These are phyloP conservation scores for Gambusia holbrooki DNA, from an alignment of 2,113 vertebrate species.

Conservation along the genomic window DNA sequence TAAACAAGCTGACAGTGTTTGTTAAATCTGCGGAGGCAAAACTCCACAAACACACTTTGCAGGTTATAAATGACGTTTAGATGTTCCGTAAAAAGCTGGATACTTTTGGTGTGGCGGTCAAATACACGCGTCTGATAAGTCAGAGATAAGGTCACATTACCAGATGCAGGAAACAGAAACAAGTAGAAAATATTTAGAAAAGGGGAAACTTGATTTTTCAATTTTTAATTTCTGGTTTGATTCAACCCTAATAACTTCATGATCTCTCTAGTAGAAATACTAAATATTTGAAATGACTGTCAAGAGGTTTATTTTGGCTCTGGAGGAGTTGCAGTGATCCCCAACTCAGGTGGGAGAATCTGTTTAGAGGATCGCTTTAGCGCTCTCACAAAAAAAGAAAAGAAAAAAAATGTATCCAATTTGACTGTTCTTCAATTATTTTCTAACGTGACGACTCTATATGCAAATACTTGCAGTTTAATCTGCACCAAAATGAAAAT, in stretches of 20 bases:
- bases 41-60: slow-evolving; percentile 46
- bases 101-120: slow-evolving; percentile 17
- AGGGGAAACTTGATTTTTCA: too few relatives aligned
- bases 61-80: slow-evolving; percentile 36
- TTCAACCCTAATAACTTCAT: too few relatives aligned
- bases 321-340: not conserved
- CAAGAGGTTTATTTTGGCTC: too few relatives aligned
- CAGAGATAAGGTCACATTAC: not conserved
- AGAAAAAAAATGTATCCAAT: too few relatives aligned
- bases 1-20: slow-evolving; percentile 67
- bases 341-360: not conserved
- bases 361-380: not conserved
- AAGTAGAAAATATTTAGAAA: not conserved
- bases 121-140: slow-evolving; percentile 12
- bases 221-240: too few relatives aligned
- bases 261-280: too few relatives aligned
- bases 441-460: too few relatives aligned
- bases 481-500: too few relatives aligned
- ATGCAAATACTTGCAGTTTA: too few relatives aligned
- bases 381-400: not conserved
- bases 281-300: too few relatives aligned
- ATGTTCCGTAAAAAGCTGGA: slow-evolving; percentile 16
- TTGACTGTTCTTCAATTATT: too few relatives aligned
- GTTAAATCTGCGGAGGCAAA: slow-evolving; percentile 43
- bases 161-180: not conserved